These are phyloP conservation scores for Piaya cayana DNA, from an alignment of 2,113 vertebrate genomes.

Conservation along the genomic window DNA sequence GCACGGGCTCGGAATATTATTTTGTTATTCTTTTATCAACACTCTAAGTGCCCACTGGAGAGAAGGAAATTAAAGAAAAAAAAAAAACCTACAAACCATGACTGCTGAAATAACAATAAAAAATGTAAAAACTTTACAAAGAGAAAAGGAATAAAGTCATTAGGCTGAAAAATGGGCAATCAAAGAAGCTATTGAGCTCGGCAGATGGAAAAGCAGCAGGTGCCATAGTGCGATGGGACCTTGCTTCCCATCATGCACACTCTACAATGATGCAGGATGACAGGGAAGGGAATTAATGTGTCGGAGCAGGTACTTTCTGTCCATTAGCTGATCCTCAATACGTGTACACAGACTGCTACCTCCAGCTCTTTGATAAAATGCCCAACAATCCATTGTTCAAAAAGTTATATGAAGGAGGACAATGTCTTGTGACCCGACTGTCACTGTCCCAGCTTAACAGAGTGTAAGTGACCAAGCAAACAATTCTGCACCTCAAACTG, in stretches of 20 bases:
- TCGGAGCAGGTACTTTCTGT: conserved; percentile 83
- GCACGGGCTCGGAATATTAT: conserved; percentile 63
- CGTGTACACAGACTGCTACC: conserved; percentile 61
- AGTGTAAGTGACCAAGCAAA: conserved; percentile 65
- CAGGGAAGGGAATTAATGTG: conserved; percentile 88
- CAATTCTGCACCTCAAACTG: conserved; percentile 57
- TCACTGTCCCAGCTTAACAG: conserved; percentile 22
- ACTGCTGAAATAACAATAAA: conserved; percentile 72
- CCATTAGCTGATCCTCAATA: conserved; percentile 82
- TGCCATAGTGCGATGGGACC: conserved; percentile 82
- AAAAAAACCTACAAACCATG: not conserved
- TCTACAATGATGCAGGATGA: conserved; percentile 88
- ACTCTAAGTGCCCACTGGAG: conserved; percentile 31
- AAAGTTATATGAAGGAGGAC: conserved; percentile 9
- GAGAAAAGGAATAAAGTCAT: conserved; percentile 78
- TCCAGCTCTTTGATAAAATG: conserved; percentile 58
- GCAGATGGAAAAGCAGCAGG: conserved; percentile 98
- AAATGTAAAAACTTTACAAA: conserved; percentile 74
- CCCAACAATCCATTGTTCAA: conserved; percentile 26
- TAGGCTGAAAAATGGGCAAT: conserved; percentile 85
- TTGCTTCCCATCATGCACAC: conserved; percentile 84
- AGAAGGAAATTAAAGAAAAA: conserved; percentile 39
- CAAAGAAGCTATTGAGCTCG: conserved; percentile 72
- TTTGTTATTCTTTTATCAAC: conserved; percentile 66
- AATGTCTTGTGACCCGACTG: conserved; percentile 10